Percentiles rank a stretch among this genome's conserved stretches.
phyloP scores from a whole-genome alignment of 2,113 vertebrate genomes.

The Peromyscus maniculatus region DNA sequence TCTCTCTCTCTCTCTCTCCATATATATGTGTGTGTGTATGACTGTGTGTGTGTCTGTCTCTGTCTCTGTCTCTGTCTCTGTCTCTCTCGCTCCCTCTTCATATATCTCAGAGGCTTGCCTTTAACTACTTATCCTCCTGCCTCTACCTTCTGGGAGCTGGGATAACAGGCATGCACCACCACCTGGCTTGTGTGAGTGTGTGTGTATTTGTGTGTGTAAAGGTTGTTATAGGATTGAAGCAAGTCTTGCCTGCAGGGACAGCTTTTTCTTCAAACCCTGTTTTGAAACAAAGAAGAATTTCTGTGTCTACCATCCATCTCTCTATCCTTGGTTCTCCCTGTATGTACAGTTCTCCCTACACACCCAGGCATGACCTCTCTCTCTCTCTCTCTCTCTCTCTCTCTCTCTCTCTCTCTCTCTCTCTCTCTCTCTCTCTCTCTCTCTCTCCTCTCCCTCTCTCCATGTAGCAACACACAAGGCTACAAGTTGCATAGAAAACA shows the following conservation, averaged over 20 bases:
- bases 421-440: no score
- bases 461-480: not conserved
- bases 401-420: no score
- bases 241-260: not conserved
- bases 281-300: slow-evolving; percentile 18
- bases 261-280: not conserved
- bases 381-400: no score
- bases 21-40: no score
- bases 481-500: not conserved
- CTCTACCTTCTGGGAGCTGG: not conserved
- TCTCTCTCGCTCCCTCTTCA: not conserved
- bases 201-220: not conserved
- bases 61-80: not conserved
- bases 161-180: not conserved
- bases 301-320: not conserved
- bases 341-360: not conserved
- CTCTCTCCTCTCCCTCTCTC: rapidly evolving
- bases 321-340: not conserved
- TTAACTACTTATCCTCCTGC: not conserved
- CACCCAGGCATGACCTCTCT: not conserved
- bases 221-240: no score
- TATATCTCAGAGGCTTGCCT: not conserved
- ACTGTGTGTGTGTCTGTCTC: no score
- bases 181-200: not conserved
- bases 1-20: no score